Evolutionary conservation across 2,888 invertebrate genomes (phyloP).

Genomic region (Megalurothrips usitatus): DNA sequence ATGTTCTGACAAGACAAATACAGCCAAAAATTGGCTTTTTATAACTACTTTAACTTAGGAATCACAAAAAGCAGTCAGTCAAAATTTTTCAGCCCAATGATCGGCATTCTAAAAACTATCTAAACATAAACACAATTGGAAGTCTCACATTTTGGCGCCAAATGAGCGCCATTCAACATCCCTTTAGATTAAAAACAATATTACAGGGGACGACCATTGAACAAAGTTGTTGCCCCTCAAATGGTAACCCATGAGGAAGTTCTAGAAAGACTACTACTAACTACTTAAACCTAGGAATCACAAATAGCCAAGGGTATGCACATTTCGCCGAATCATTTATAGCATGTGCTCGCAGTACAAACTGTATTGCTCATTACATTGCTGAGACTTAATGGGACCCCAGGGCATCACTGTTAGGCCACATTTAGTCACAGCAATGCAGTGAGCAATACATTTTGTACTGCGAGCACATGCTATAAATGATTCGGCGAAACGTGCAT

Average conservation of each 20-base stretch:
- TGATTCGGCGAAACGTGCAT: too few relatives aligned
- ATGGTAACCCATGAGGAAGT: neutral
- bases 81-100: constrained; percentile 1
- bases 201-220: neutral
- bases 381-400: too few relatives aligned
- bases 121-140: neutral
- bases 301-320: too few relatives aligned
- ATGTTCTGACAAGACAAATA: neutral
- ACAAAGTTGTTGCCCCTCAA: neutral
- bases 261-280: neutral
- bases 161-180: neutral
- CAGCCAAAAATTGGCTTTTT: neutral
- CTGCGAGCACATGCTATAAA: too few relatives aligned
- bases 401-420: too few relatives aligned
- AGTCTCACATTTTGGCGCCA: neutral
- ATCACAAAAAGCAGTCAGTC: neutral
- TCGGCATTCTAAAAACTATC: neutral
- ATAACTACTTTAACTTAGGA: neutral
- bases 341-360: too few relatives aligned
- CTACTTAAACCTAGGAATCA: neutral
- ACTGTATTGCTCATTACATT: too few relatives aligned
- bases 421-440: too few relatives aligned
- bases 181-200: neutral
- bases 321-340: too few relatives aligned
- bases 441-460: too few relatives aligned